Conservation (phyloP, 1,140 invertebrate species). For the Penaeus indicus region DNA sequence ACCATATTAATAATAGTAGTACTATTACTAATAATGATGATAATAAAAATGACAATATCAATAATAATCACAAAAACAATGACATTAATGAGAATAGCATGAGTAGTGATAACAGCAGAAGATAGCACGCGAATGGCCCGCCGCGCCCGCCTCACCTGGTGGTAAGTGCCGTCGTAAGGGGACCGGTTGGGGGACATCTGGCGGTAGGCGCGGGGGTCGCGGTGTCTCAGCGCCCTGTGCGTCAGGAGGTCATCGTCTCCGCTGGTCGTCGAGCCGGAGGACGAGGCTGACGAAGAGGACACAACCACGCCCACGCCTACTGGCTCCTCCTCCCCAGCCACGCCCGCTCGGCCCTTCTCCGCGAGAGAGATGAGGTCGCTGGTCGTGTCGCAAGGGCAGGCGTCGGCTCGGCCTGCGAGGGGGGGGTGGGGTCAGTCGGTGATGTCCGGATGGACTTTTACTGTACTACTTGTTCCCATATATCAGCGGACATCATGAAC, state of each 20-base stretch:
- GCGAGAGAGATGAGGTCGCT: constrained; percentile 75
- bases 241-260: constrained; percentile 68
- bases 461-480: too few species aligned
- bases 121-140: too few species aligned
- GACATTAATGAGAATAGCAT: too few species aligned
- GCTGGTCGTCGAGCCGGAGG: constrained; percentile 69
- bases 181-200: constrained; percentile 58
- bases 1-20: too few species aligned
- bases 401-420: constrained; percentile 14
- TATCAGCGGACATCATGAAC: too few species aligned
- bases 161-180: constrained; percentile 49
- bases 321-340: constrained; percentile 62
- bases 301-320: constrained; percentile 62
- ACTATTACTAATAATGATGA: too few species aligned
- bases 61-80: too few species aligned
- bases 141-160: constrained; percentile 33
- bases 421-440: too few species aligned
- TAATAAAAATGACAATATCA: too few species aligned
- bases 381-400: constrained; percentile 48
- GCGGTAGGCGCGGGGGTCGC: constrained; percentile 63
- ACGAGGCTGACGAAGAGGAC: constrained; percentile 68
- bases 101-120: too few species aligned
- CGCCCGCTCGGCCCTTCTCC: constrained; percentile 74
- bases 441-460: not conserved
- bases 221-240: constrained; percentile 66